Conservation (phyloP, 2,113 vertebrate species). For the Odobenus rosmarus region DNA sequence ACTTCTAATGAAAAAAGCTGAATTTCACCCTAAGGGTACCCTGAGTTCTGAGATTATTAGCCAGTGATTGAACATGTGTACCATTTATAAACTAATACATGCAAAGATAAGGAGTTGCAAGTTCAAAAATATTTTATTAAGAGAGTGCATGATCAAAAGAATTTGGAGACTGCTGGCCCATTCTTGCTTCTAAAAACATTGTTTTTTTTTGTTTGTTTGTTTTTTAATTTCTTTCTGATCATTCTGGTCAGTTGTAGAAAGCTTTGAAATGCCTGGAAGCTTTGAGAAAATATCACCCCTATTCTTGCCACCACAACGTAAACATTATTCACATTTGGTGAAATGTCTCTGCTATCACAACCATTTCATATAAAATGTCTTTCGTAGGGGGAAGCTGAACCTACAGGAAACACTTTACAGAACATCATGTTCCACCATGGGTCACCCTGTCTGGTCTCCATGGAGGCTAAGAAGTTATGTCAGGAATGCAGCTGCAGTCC, state of each 20-base stretch:
- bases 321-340: neutral
- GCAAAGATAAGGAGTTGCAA: neutral
- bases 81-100: conserved; percentile 40
- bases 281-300: neutral
- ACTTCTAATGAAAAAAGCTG: conserved; percentile 25
- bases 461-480: neutral
- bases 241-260: conserved; percentile 31
- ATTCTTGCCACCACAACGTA: neutral
- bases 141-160: neutral
- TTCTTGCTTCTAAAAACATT: conserved; percentile 40
- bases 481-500: conserved; percentile 10
- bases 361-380: neutral
- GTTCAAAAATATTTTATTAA: conserved; percentile 51
- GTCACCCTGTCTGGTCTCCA: neutral
- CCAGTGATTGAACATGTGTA: neutral
- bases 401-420: neutral
- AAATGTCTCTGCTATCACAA: neutral
- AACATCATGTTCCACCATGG: neutral
- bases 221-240: neutral
- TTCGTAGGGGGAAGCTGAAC: neutral
- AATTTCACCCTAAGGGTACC: neutral
- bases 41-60: conserved; percentile 3
- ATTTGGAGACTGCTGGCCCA: neutral
- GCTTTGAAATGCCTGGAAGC: conserved; percentile 45
- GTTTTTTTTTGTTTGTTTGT: conserved; percentile 46